Percentiles rank a stretch among this genome's conserved stretches.
Conservation (phyloP, 2,888 invertebrate species). For the Eumerus sabulonum region DNA sequence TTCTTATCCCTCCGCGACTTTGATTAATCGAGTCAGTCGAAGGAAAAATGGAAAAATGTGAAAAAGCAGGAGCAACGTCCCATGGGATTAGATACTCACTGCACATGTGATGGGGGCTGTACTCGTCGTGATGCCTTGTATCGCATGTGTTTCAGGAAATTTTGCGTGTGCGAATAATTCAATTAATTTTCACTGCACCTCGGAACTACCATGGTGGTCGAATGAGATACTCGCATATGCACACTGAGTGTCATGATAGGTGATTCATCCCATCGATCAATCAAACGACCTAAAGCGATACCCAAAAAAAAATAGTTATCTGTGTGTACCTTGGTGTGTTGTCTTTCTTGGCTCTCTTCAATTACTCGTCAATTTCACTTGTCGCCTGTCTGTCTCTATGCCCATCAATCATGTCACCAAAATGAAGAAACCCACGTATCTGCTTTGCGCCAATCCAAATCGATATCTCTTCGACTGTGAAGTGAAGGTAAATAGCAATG, state of each 20-base stretch:
- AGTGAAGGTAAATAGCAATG: conserved; percentile 46
- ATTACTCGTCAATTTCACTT: conserved; percentile 67
- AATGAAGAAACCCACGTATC: conserved; percentile 27
- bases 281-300: conserved; percentile 45
- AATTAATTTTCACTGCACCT: conserved; percentile 13
- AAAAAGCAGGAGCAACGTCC: conserved; percentile 15
- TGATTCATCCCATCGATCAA: conserved; percentile 49
- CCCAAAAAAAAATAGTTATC: conserved; percentile 52
- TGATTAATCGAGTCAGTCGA: conserved; percentile 59
- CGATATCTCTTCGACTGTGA: conserved; percentile 30
- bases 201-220: conserved; percentile 17
- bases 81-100: conserved; percentile 32
- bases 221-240: conserved; percentile 22
- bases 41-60: conserved; percentile 12
- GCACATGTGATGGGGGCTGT: not conserved
- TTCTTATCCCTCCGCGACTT: conserved; percentile 31
- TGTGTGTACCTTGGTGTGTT: conserved; percentile 28
- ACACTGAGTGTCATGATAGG: not conserved
- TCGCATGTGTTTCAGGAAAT: conserved; percentile 1
- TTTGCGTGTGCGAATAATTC: conserved; percentile 42
- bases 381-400: conserved; percentile 55
- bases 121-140: too few species aligned
- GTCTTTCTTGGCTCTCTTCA: conserved; percentile 53
- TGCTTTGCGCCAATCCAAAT: conserved; percentile 13
- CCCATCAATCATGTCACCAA: conserved; percentile 55